A percentile compares a stretch with the other conserved stretches of the same genome.
These are phyloP conservation scores for Papilio machaon DNA, from an alignment of 1,140 invertebrate species.

Conservation along the genomic window DNA sequence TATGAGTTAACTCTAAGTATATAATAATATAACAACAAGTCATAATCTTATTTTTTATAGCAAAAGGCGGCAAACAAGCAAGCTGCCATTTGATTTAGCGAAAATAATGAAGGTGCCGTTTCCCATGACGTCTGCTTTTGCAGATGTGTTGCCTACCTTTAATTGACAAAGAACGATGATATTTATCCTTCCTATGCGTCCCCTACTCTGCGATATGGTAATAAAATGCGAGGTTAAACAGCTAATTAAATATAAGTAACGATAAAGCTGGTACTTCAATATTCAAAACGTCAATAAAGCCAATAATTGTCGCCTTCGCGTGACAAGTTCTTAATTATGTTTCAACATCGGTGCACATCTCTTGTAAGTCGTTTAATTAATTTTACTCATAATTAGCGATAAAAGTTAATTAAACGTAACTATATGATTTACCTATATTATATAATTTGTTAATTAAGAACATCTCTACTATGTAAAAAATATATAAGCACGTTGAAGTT, in stretches of 20 bases:
- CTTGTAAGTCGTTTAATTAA: not conserved
- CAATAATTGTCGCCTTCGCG: not conserved
- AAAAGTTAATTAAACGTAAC: not conserved
- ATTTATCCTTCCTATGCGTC: not conserved
- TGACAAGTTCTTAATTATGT: constrained; percentile 7
- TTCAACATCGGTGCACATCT: not conserved
- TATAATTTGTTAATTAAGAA: no score
- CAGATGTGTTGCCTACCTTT: no score
- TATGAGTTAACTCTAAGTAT: no score
- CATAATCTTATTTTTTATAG: no score
- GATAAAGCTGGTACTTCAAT: not conserved
- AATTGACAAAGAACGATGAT: not conserved
- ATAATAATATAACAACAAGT: no score
- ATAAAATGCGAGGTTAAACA: not conserved
- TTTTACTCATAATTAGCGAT: not conserved
- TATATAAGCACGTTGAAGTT: no score
- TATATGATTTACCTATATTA: not conserved
- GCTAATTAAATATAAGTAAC: not conserved
- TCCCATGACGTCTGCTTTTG: no score
- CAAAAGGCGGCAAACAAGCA: no score
- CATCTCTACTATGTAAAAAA: no score
- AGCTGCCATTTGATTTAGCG: no score
- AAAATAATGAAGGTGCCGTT: no score
- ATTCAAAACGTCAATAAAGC: not conserved
- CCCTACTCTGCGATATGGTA: not conserved